These are phyloP conservation scores for Noctua janthina DNA, from an alignment of 2,888 invertebrate genomes.

Conservation along the genomic window DNA sequence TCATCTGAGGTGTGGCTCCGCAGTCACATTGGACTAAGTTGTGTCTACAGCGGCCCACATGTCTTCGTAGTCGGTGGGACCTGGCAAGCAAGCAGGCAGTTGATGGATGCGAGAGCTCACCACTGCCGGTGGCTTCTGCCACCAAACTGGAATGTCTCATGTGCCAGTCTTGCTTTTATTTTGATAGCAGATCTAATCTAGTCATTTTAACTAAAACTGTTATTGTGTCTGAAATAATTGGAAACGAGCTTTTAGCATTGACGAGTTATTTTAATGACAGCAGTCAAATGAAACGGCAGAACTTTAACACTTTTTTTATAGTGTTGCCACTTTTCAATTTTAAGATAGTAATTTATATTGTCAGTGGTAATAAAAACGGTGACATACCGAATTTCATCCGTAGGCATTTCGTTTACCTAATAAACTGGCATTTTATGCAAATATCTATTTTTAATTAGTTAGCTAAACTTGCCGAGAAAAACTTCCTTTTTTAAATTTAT, in stretches of 20 bases:
- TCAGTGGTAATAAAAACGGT: conserved; percentile 5
- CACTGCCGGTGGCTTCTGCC: too few relatives aligned
- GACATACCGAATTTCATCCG: not conserved
- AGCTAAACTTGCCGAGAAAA: not conserved
- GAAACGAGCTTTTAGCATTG: not conserved
- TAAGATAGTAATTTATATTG: not conserved
- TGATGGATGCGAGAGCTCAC: not conserved
- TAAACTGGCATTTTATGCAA: conserved; percentile 2
- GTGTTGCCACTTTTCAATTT: not conserved
- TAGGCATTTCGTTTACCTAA: not conserved
- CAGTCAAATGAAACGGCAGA: not conserved
- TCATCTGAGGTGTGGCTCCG: not conserved
- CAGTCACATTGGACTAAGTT: not conserved
- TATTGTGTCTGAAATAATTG: not conserved
- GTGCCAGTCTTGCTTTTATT: not conserved
- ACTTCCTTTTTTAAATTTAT: conserved; percentile 48
- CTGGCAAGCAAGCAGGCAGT: not conserved
- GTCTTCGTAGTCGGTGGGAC: not conserved
- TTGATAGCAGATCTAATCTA: not conserved
- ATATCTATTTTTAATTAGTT: conserved; percentile 9
- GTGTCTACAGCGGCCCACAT: not conserved
- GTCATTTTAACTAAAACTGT: not conserved
- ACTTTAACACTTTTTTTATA: not conserved
- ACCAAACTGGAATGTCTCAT: not conserved
- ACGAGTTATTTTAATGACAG: not conserved